phyloP scores from a whole-genome alignment of 92 coral and sea anemone genomes.

The Ricordea florida region DNA sequence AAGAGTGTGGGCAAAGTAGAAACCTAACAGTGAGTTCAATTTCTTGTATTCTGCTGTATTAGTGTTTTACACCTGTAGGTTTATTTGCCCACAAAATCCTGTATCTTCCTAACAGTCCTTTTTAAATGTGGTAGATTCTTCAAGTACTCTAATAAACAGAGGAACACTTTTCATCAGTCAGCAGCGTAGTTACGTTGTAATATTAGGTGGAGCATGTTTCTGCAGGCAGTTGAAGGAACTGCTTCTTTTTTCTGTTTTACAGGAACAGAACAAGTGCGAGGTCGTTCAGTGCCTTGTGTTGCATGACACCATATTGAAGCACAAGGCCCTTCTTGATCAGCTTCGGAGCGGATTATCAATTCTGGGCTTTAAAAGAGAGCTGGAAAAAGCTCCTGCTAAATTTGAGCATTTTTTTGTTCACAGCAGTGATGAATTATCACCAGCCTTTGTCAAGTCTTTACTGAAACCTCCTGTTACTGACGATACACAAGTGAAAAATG shows the following conservation, averaged over 20 bases:
- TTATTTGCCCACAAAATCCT: slow-evolving; percentile 2
- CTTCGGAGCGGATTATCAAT: slow-evolving; percentile 52
- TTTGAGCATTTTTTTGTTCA: slow-evolving; percentile 66
- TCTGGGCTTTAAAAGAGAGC: slow-evolving; percentile 38
- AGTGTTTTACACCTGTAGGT: not conserved
- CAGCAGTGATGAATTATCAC: slow-evolving; percentile 24
- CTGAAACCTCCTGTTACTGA: slow-evolving; percentile 48
- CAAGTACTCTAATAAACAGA: slow-evolving; percentile 10
- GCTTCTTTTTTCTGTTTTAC: not conserved
- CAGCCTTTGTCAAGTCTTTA: slow-evolving; percentile 30
- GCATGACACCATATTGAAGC: slow-evolving; percentile 54
- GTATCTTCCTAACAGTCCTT: not conserved
- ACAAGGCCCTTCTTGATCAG: slow-evolving; percentile 56
- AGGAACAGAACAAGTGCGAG: slow-evolving; percentile 33
- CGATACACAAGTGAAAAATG: slow-evolving; percentile 36
- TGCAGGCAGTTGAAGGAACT: not conserved
- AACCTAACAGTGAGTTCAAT: slow-evolving; percentile 35
- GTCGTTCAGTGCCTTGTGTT: slow-evolving; percentile 48
- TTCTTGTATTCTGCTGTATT: not conserved
- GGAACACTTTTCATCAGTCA: slow-evolving; percentile 8
- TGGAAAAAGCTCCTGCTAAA: slow-evolving; percentile 47
- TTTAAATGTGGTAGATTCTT: slow-evolving; percentile 2
- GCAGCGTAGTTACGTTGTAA: slow-evolving; percentile 23
- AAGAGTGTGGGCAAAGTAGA: slow-evolving; percentile 42
- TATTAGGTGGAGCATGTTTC: slow-evolving; percentile 33